Evolutionary conservation across 1,140 invertebrate genomes (phyloP).

Genomic region (Diabrotica undecimpunctata): DNA sequence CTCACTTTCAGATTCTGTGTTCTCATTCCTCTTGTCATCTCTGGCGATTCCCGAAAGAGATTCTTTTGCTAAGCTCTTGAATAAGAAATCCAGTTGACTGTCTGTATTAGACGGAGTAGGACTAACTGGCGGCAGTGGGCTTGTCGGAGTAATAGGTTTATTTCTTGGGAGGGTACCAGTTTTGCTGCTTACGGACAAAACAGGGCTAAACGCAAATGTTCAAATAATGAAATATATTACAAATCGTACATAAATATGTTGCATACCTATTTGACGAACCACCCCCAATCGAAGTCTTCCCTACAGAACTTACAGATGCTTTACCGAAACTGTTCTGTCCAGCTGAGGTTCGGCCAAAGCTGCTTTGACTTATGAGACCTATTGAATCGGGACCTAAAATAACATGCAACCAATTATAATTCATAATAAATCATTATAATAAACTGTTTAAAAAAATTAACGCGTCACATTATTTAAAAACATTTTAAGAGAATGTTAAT

Average conservation of each 20-base stretch:
- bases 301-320: constrained; percentile 30
- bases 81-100: constrained; percentile 58
- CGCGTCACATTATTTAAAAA: too few species aligned
- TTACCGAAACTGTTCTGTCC: constrained; percentile 38
- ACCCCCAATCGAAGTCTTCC: constrained; percentile 37
- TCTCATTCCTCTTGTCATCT: constrained; percentile 41
- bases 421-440: too few species aligned
- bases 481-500: too few species aligned
- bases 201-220: constrained; percentile 32
- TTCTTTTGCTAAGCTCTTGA: constrained; percentile 61
- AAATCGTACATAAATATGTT: too few species aligned
- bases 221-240: background rate
- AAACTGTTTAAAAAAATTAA: too few species aligned
- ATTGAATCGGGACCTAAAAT: constrained; percentile 34
- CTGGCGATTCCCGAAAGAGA: constrained; percentile 42
- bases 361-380: constrained; percentile 34
- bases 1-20: constrained; percentile 48
- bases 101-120: constrained; percentile 46
- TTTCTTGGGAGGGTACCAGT: constrained; percentile 38
- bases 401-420: background rate
- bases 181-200: constrained; percentile 35
- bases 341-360: constrained; percentile 35
- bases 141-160: constrained; percentile 27
- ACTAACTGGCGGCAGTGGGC: constrained; percentile 31
- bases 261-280: constrained; percentile 38